phyloP scores from a whole-genome alignment of 2,113 vertebrate genomes.

The Dicerorhinus sumatrensis region DNA sequence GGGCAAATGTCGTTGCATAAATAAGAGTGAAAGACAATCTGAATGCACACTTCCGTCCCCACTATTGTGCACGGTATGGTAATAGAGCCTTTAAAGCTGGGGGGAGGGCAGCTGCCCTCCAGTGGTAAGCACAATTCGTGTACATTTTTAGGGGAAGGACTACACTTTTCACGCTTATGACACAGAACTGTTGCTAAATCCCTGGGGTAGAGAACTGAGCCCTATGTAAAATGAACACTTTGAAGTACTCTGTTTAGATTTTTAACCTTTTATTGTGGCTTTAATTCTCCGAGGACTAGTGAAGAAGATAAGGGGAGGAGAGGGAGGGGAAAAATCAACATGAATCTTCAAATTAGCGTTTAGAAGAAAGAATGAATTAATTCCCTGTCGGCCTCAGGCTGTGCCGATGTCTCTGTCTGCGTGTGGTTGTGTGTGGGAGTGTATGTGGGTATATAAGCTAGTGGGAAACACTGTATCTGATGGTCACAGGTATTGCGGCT shows the following conservation, averaged over 20 bases:
- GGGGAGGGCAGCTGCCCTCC: too few relatives aligned
- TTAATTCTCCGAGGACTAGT: not conserved
- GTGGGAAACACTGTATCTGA: not conserved
- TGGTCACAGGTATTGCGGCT: not conserved
- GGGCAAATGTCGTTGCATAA: not conserved
- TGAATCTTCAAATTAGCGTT: not conserved
- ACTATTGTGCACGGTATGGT: not conserved
- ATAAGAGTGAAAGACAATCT: not conserved
- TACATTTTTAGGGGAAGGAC: not conserved
- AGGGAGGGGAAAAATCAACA: not conserved
- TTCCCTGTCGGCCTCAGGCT: not conserved
- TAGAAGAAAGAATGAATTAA: not conserved
- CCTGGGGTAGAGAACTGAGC: not conserved
- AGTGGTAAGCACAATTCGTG: not conserved
- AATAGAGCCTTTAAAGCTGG: not conserved
- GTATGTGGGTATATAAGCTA: not conserved
- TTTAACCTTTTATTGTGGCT: not conserved
- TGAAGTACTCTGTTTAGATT: not conserved
- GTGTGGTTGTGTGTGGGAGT: accelerated
- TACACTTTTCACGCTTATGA: not conserved
- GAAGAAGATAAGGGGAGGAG: not conserved
- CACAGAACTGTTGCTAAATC: not conserved
- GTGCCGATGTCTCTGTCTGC: not conserved
- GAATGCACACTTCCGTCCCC: not conserved
- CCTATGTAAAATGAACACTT: not conserved